phyloP scores from a whole-genome alignment of 2,113 vertebrate species.

The Micronycteris hirsuta region DNA sequence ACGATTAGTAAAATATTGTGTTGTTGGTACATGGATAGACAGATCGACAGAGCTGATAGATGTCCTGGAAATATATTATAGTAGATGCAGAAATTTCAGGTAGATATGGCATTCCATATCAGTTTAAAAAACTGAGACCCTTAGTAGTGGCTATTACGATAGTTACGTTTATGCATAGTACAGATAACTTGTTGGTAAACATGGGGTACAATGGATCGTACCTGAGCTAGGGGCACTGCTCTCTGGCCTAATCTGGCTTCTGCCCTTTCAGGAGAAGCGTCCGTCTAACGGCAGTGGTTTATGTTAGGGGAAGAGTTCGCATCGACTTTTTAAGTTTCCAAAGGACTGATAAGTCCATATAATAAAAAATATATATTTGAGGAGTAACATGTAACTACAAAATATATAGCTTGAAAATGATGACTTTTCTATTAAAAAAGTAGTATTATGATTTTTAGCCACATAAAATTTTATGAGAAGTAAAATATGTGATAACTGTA shows the following conservation, averaged over 20 bases:
- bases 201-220: background rate
- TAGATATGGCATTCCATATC: background rate
- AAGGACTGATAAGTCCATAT: background rate
- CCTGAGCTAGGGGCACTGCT: background rate
- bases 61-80: background rate
- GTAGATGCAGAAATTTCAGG: background rate
- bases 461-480: constrained; percentile 54
- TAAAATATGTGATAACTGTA: constrained; percentile 44
- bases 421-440: constrained; percentile 12
- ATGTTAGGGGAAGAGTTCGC: background rate
- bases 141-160: background rate
- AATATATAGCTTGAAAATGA: constrained; percentile 20
- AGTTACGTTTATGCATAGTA: background rate
- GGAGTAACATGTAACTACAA: constrained; percentile 23
- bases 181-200: background rate
- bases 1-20: background rate
- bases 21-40: background rate
- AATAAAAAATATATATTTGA: constrained; percentile 40
- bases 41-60: background rate
- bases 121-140: background rate
- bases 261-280: background rate
- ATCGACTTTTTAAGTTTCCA: constrained; percentile 36
- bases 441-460: constrained; percentile 24
- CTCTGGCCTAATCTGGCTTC: background rate
- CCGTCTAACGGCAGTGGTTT: background rate